A percentile compares a stretch with the other conserved stretches of the same genome.
Evolutionary conservation across 2,113 vertebrate genomes (phyloP).

Genomic region (Azemiops feae): DNA sequence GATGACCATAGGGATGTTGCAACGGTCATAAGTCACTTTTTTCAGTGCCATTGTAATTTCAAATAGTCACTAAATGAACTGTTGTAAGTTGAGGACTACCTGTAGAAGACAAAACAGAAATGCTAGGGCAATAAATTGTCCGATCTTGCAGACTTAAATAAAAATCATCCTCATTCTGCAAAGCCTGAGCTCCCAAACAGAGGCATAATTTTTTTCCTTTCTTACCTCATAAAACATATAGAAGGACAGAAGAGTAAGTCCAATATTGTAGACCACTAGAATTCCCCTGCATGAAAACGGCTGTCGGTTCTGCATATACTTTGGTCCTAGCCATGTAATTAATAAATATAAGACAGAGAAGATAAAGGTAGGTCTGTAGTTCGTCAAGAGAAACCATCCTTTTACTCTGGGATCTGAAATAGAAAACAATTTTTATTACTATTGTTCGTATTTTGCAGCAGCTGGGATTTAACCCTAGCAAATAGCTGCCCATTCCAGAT

Average conservation of each 20-base stretch:
- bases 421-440: conserved; percentile 31
- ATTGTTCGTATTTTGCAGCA: background rate
- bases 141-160: background rate
- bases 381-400: conserved; percentile 93
- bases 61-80: too few relatives aligned
- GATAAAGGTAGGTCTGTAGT: conserved; percentile 86
- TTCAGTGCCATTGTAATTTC: too few relatives aligned
- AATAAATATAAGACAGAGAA: conserved; percentile 88
- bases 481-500: background rate
- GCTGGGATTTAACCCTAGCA: background rate
- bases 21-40: too few relatives aligned
- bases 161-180: background rate
- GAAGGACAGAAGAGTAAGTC: conserved; percentile 87
- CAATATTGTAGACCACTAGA: conserved; percentile 90
- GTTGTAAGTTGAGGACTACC: too few relatives aligned
- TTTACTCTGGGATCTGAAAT: conserved; percentile 88
- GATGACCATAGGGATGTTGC: too few relatives aligned
- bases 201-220: background rate
- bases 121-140: background rate
- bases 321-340: conserved; percentile 92
- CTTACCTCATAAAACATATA: conserved; percentile 97
- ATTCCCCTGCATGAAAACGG: conserved; percentile 83
- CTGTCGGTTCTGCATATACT: conserved; percentile 87
- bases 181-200: background rate
- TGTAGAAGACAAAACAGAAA: background rate